Base-by-base conservation (phyloP, 2,797 vertebrate genomes). In the Platyrinchus mystaceus region DNA sequence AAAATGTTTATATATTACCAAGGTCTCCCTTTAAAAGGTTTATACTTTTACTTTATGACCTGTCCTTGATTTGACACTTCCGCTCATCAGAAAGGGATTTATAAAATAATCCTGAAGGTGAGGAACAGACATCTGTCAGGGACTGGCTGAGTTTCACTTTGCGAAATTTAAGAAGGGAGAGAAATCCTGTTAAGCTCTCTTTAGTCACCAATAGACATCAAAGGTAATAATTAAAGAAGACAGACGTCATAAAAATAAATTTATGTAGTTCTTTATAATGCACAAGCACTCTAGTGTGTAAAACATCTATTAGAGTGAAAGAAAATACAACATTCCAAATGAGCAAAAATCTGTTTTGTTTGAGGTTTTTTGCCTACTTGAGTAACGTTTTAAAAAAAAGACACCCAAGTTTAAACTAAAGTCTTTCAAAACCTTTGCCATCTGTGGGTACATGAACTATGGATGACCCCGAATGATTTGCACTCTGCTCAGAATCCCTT, bases 391-490 rank as follows among this genome's bases (percentile, higher is more conserved):
- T 20, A 86, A 85, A 83, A 95, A 94, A 90, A 83, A 70, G 47
- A 62, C 34, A 95, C 49, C 59, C 97, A 98, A 98, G 97, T 98
- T 98, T 98, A 97, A 98, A 98, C 97, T 74, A 95, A 98, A 98
- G 97, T 98, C 98, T 98, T 98, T 98, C 96, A 98, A 98, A 98
- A 98, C 98, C 98, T 98, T 98, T 98, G 98, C 98, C 98, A 99
- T 98, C 98, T 98, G 98, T 98, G 98, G 99, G 98, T 99, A 98
- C 99, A 97, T 98, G 99, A 99, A 99, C 99, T 98, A 98, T 97
- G 97, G 97, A 98, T 98, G 99, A 99, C 99, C 99, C 98, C 98
- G 92, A 98, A 98, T 98, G 98, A 98, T 98, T 99, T 98, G 98
- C 98, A 98, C 98, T 98, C 98, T 97, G 98, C 97, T 98, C 97